These are phyloP conservation scores for Ranitomeya imitator DNA, from an alignment of 2,113 vertebrate genomes.

Conservation along the genomic window DNA sequence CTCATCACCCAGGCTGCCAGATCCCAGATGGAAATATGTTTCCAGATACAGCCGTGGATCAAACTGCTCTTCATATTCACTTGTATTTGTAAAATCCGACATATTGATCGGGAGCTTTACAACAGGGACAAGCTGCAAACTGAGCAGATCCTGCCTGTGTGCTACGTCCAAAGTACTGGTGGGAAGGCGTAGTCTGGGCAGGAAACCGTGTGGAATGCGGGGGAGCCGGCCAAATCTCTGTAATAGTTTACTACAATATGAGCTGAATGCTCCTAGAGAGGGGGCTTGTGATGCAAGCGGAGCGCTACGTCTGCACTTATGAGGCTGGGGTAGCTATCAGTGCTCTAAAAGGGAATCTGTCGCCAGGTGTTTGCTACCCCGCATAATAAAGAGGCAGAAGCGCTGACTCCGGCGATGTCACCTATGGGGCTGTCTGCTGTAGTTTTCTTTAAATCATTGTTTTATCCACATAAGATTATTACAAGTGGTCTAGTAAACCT, in stretches of 20 bases:
- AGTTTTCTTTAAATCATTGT: too few relatives aligned
- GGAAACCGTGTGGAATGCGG: not conserved
- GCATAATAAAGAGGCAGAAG: too few relatives aligned
- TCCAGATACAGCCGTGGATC: constrained; percentile 48
- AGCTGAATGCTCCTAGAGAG: not conserved
- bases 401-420: too few relatives aligned
- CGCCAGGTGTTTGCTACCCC: too few relatives aligned
- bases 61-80: constrained; percentile 56
- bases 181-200: constrained; percentile 1
- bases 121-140: not conserved
- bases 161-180: not conserved
- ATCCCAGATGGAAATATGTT: constrained; percentile 40
- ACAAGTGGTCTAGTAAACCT: too few relatives aligned
- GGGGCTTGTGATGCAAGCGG: not conserved
- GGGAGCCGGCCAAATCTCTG: not conserved
- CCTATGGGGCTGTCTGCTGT: too few relatives aligned
- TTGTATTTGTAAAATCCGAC: constrained; percentile 21
- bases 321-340: too few relatives aligned
- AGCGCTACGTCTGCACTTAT: too few relatives aligned
- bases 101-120: not conserved
- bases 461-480: too few relatives aligned
- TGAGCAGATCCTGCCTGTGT: not conserved
- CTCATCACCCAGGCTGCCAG: constrained; percentile 4
- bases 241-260: not conserved
- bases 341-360: too few relatives aligned